Percentiles rank a stretch among this genome's conserved stretches.
Evolutionary conservation across 2,888 invertebrate species (phyloP).

Genomic region (Trissoscelio sp.): DNA sequence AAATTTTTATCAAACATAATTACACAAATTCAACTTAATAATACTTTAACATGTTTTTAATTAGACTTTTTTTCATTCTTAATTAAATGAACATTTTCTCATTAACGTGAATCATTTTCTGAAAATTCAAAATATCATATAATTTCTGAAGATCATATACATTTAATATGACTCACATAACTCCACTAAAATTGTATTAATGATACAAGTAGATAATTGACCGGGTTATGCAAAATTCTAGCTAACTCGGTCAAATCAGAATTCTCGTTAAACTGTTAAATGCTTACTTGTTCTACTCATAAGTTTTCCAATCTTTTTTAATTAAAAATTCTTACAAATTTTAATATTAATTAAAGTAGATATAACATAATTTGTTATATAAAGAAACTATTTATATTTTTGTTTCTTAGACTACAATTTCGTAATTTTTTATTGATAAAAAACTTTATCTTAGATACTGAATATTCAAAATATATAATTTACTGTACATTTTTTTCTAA

Average conservation of each 20-base stretch:
- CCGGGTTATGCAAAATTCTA: slow-evolving; percentile 48
- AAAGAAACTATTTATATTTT: no score
- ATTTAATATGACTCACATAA: slow-evolving; percentile 3
- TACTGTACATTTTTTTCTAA: no score
- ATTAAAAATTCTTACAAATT: background rate
- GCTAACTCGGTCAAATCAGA: slow-evolving; percentile 50
- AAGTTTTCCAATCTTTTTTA: background rate
- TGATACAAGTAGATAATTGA: slow-evolving; percentile 29
- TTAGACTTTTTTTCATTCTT: no score
- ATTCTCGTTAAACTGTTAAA: slow-evolving; percentile 13
- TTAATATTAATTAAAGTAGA: background rate
- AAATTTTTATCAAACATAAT: background rate
- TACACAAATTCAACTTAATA: no score
- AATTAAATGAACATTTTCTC: background rate
- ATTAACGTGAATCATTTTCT: background rate
- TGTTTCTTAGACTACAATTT: no score
- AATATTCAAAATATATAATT: no score
- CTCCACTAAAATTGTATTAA: slow-evolving; percentile 5
- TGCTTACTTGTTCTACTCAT: background rate
- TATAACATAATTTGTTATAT: no score
- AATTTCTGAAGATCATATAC: background rate
- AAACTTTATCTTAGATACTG: no score
- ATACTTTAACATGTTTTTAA: no score
- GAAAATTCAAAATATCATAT: background rate
- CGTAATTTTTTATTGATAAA: no score